Conservation (phyloP, 35 echinoderm and acorn worm species). For the Chiridota heheva region DNA sequence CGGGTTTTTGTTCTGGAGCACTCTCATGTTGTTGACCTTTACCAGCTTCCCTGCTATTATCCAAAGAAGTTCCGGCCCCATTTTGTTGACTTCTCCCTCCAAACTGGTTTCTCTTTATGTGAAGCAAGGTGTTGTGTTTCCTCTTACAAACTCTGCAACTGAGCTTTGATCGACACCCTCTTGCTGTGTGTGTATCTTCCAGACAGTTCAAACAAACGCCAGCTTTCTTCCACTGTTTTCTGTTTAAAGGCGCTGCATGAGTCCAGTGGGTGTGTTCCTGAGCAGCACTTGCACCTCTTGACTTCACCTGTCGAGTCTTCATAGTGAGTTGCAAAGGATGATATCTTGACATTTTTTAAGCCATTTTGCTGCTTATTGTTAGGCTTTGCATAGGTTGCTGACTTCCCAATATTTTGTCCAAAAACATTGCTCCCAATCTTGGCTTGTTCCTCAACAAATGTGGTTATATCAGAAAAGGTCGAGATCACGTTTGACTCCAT, state of each 20-base stretch:
- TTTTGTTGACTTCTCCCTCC: constrained; percentile 34
- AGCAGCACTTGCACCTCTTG: too few relatives aligned
- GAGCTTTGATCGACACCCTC: constrained; percentile 7
- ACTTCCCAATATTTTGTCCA: constrained; percentile 14
- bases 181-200: constrained; percentile 14
- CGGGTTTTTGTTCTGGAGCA: too few relatives aligned
- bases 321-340: too few relatives aligned
- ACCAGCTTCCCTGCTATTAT: too few relatives aligned
- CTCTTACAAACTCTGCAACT: constrained; percentile 4
- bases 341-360: too few relatives aligned
- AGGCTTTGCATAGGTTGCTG: too few relatives aligned
- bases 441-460: constrained; percentile 38
- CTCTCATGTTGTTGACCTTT: too few relatives aligned
- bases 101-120: not conserved
- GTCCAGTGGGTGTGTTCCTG: too few relatives aligned
- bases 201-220: constrained; percentile 44
- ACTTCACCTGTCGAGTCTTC: too few relatives aligned
- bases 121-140: constrained; percentile 19
- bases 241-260: not conserved
- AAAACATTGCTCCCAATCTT: constrained; percentile 43
- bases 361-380: too few relatives aligned
- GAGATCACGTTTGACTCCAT: constrained; percentile 2
- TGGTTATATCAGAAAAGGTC: constrained; percentile 46
- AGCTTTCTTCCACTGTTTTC: constrained; percentile 20
- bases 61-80: constrained; percentile 8